These are phyloP conservation scores for Ptiloglossa arizonensis DNA, from an alignment of 1,140 invertebrate genomes.

Conservation along the genomic window DNA sequence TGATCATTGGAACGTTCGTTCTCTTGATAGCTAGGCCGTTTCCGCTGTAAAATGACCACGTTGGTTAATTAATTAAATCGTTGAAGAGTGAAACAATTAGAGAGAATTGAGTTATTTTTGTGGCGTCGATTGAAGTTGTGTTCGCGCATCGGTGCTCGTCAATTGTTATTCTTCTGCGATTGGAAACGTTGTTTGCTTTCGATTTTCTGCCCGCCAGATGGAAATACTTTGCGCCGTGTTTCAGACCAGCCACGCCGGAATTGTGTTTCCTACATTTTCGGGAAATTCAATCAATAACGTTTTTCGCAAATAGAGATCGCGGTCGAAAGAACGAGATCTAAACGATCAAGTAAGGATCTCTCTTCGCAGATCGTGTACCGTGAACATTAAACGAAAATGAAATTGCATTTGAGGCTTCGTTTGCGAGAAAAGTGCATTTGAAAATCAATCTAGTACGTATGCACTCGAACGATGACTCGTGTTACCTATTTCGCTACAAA, in stretches of 20 bases:
- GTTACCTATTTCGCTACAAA: no score
- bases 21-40: neutral
- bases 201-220: constrained; percentile 23
- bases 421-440: no score
- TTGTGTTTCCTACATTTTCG: neutral
- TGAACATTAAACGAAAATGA: no score
- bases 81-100: constrained; percentile 23
- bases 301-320: no score
- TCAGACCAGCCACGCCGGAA: neutral
- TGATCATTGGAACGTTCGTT: no score
- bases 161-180: constrained; percentile 4
- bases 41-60: no score
- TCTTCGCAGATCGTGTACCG: no score
- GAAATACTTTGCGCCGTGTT: constrained; percentile 6
- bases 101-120: constrained; percentile 4
- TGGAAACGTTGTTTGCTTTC: constrained; percentile 33
- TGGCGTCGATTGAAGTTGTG: neutral
- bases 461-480: no score
- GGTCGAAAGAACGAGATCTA: no score
- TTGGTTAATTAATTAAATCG: constrained; percentile 21
- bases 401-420: no score
- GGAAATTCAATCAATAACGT: neutral
- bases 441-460: no score
- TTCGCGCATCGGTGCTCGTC: neutral
- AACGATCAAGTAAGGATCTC: no score